phyloP scores from a whole-genome alignment of 2,113 vertebrate genomes.

The Mormyrus iriodes region DNA sequence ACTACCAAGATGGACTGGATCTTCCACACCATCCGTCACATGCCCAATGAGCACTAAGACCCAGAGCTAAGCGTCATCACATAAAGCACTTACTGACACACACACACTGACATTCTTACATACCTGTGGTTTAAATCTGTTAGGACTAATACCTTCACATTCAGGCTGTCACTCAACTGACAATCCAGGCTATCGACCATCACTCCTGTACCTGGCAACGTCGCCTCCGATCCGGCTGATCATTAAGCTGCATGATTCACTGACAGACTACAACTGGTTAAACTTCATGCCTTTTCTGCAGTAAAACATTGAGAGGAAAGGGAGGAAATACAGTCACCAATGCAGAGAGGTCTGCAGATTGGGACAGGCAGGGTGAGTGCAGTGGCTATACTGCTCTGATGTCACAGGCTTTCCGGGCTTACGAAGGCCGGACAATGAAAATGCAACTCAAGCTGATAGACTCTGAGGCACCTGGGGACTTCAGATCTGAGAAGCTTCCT shows the following conservation, averaged over 20 bases:
- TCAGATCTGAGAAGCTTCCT: background rate
- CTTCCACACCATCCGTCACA: slow-evolving; percentile 68
- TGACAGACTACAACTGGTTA: background rate
- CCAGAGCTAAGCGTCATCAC: background rate
- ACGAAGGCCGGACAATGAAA: background rate
- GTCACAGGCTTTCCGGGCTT: background rate
- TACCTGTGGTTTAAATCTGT: background rate
- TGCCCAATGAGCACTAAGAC: slow-evolving; percentile 55
- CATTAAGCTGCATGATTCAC: background rate
- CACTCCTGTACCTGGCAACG: background rate
- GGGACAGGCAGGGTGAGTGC: background rate
- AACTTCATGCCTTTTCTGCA: background rate
- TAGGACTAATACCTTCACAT: background rate
- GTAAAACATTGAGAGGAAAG: background rate
- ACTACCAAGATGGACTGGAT: slow-evolving; percentile 76
- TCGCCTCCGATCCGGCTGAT: background rate
- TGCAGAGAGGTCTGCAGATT: background rate
- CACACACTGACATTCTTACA: background rate
- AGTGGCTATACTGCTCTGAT: background rate
- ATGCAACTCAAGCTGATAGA: background rate
- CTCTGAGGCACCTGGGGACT: background rate
- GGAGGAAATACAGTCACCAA: background rate
- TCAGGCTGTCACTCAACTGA: background rate
- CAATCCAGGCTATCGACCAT: background rate
- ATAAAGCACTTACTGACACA: background rate